Evolutionary conservation across 2,113 vertebrate species (phyloP).

Genomic region (Lophotis ruficrista): DNA sequence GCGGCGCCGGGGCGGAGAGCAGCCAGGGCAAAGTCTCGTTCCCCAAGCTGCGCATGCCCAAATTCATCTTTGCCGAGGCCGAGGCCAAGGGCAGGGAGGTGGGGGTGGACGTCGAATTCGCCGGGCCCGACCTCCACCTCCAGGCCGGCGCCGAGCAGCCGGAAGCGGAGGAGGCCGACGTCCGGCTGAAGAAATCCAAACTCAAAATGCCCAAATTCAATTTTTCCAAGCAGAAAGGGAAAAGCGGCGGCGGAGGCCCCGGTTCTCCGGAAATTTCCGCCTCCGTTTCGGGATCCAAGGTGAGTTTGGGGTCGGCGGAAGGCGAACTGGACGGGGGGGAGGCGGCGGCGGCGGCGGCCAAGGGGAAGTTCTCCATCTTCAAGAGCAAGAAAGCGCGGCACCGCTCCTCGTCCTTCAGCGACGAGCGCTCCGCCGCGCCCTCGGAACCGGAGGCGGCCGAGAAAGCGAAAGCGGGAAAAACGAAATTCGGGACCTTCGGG

Average conservation of each 20-base stretch:
- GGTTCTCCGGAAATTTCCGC: slow-evolving; percentile 69
- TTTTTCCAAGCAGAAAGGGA: slow-evolving; percentile 88
- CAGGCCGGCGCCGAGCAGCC: slow-evolving; percentile 55
- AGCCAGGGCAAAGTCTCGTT: slow-evolving; percentile 69
- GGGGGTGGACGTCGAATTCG: slow-evolving; percentile 76
- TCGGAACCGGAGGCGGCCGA: slow-evolving; percentile 72
- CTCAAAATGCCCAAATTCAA: slow-evolving; percentile 89
- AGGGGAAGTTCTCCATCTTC: slow-evolving; percentile 85
- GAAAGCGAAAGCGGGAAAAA: slow-evolving; percentile 81
- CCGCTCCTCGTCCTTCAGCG: slow-evolving; percentile 86
- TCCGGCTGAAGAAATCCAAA: slow-evolving; percentile 82
- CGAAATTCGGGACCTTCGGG: slow-evolving; percentile 95
- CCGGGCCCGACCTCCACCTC: not conserved
- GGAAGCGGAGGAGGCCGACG: slow-evolving; percentile 78
- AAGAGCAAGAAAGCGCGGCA: slow-evolving; percentile 81
- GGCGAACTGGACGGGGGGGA: slow-evolving; percentile 67
- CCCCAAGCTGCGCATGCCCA: slow-evolving; percentile 79
- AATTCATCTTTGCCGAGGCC: slow-evolving; percentile 62
- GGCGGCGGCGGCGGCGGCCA: slow-evolving; percentile 66
- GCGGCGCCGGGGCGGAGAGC: slow-evolving; percentile 7
- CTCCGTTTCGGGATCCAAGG: slow-evolving; percentile 74
- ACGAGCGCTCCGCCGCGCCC: slow-evolving; percentile 80
- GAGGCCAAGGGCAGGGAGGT: slow-evolving; percentile 74
- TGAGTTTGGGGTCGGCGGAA: slow-evolving; percentile 77
- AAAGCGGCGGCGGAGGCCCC: slow-evolving; percentile 58